A percentile compares a stretch with the other conserved stretches of the same genome.
Conservation (phyloP, 2,797 vertebrate genomes). For the Dendrocincla tyrannina region DNA sequence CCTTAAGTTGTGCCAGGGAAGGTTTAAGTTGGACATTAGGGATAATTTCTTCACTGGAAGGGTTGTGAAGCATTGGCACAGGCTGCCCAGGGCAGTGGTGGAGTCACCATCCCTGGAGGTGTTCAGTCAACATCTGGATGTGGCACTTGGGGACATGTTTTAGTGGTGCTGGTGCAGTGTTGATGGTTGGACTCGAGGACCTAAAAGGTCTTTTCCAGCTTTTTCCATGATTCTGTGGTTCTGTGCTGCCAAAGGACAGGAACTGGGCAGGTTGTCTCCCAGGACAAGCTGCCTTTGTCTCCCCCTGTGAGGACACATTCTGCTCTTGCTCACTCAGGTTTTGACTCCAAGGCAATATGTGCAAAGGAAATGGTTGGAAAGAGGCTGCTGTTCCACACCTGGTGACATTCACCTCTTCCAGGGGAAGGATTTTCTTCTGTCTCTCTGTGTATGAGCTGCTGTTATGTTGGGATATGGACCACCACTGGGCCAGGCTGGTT, state of each 20-base stretch:
- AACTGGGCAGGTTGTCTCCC: background rate
- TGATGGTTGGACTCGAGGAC: background rate
- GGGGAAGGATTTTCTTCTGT: background rate
- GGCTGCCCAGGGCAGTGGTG: background rate
- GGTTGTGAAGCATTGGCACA: background rate
- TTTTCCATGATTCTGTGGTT: background rate
- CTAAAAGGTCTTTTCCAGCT: background rate
- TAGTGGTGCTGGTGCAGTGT: background rate
- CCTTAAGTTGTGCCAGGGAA: background rate
- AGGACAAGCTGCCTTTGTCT: background rate
- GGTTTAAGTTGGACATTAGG: background rate
- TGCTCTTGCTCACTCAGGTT: background rate
- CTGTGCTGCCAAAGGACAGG: background rate
- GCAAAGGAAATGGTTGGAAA: background rate
- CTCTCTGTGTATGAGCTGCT: background rate
- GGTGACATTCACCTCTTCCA: background rate
- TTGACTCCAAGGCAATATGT: background rate
- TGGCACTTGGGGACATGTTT: background rate
- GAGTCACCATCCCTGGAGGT: background rate
- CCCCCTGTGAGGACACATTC: background rate
- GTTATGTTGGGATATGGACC: accelerated
- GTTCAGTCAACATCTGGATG: background rate
- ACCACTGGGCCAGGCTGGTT: background rate
- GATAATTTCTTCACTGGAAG: background rate
- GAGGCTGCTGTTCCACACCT: background rate